Base-by-base conservation (phyloP, 2,888 invertebrate species). In the Phania funesta region DNA sequence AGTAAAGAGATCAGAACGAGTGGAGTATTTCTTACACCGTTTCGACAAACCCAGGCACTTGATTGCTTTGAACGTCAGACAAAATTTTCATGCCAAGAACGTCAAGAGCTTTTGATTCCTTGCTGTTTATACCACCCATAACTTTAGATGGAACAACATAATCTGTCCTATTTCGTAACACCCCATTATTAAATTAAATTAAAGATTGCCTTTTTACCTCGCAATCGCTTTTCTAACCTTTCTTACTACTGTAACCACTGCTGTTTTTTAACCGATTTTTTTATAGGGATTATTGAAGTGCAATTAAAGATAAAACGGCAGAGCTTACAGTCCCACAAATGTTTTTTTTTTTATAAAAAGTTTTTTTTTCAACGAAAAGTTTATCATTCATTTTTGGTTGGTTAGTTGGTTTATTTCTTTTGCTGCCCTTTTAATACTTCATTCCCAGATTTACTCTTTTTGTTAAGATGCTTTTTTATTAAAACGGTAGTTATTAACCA, bases 271-370 rank as follows among this genome's bases (percentile, higher is more conserved):
- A 18, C 7, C 9, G 26, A 18, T 20, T 52, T 70, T 20, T 44
- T 67, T 64, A 52, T 78, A 75, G 85, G 88, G 88, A 88, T 89
- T 89, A 89, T 88, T 89, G 89, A 89, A 89, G 89, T 89, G 89
- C 89, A 89, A 89, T 89, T 89, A 89, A 82, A 89, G 89, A 87
- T 85, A 86, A 89, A 89, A 89, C 89, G 89, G 89, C 89, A 89
- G 87, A 87, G 80, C 79, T 65, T 76, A 71, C 44, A 41, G 68
- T 29, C 52, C 70, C 58, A 82, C 82, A 78, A 78, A 78, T 71
- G 68, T 67, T 52, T 68, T 64, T 41, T 50, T 29, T 65, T 54
- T 58, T 60, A 26, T 2, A 7, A 16, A 6, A 4, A 29, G 29
- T 13, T 35, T 41, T 38, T 65, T 46, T 65, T 18, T 58, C 18